phyloP scores from a whole-genome alignment of 2,888 invertebrate species.

The Sesia apiformis region DNA sequence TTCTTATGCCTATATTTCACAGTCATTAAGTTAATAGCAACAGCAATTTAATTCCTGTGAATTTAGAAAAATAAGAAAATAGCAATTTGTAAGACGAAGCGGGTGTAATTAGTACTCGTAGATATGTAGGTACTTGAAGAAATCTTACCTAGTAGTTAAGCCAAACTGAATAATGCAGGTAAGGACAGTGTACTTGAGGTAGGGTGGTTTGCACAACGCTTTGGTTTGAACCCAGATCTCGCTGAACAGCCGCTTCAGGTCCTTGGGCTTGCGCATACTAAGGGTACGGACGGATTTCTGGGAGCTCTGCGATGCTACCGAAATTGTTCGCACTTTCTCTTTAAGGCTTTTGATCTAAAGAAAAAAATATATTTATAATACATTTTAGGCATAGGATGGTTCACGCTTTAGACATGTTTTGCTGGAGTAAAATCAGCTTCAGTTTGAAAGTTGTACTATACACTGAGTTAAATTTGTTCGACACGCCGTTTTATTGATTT shows the following conservation, averaged over 20 bases:
- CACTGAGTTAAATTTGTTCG: too few species aligned
- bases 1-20: too few species aligned
- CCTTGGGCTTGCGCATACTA: slow-evolving; percentile 82
- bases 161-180: slow-evolving; percentile 90
- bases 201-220: slow-evolving; percentile 82
- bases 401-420: slow-evolving; percentile 4
- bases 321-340: slow-evolving; percentile 78
- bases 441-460: too few species aligned
- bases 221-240: slow-evolving; percentile 86
- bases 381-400: neutral
- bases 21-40: too few species aligned
- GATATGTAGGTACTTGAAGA: neutral
- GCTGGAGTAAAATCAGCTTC: too few species aligned
- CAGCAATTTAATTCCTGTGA: neutral
- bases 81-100: neutral
- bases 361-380: neutral
- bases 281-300: slow-evolving; percentile 80
- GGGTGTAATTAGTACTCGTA: neutral
- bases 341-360: slow-evolving; percentile 80
- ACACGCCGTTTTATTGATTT: too few species aligned
- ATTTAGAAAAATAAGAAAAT: neutral
- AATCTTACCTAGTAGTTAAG: slow-evolving; percentile 79
- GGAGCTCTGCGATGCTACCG: slow-evolving; percentile 77
- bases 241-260: slow-evolving; percentile 77
- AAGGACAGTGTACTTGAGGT: slow-evolving; percentile 82